These are phyloP conservation scores for Lichenostomus cassidix DNA, from an alignment of 2,113 vertebrate species.

Conservation along the genomic window DNA sequence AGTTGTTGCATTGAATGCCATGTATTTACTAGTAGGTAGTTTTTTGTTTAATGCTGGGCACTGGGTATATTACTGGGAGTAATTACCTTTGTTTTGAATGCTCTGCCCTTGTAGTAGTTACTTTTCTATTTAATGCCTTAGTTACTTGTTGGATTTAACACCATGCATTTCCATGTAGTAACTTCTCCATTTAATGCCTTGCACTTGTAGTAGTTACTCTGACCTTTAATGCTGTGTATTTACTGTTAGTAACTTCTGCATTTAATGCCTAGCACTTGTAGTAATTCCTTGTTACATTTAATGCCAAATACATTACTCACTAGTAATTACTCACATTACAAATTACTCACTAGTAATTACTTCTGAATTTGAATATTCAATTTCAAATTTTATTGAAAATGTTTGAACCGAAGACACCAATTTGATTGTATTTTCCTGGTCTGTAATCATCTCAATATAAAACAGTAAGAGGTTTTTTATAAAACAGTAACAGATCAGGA, in stretches of 20 bases:
- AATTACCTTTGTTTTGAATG: neutral
- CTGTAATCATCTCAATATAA: neutral
- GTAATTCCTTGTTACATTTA: neutral
- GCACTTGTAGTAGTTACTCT: neutral
- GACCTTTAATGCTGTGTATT: neutral
- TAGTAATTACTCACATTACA: neutral
- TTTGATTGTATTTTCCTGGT: neutral
- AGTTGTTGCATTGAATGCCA: neutral
- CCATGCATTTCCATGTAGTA: no score
- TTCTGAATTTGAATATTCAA: neutral
- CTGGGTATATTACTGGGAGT: neutral
- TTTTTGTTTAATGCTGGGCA: neutral
- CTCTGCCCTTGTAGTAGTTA: neutral
- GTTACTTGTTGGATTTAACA: neutral
- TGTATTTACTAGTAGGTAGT: neutral
- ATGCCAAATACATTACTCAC: neutral
- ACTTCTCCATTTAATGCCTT: neutral
- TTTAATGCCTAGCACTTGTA: neutral
- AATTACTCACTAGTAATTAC: neutral
- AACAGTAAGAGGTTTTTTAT: neutral
- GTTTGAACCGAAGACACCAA: neutral
- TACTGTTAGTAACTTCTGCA: neutral
- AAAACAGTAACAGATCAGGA: no score
- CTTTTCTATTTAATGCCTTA: neutral
- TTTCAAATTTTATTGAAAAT: neutral